Percentiles rank a stretch among this genome's conserved stretches.
Conservation (phyloP, 2,888 invertebrate genomes). For the Lymantria dispar region DNA sequence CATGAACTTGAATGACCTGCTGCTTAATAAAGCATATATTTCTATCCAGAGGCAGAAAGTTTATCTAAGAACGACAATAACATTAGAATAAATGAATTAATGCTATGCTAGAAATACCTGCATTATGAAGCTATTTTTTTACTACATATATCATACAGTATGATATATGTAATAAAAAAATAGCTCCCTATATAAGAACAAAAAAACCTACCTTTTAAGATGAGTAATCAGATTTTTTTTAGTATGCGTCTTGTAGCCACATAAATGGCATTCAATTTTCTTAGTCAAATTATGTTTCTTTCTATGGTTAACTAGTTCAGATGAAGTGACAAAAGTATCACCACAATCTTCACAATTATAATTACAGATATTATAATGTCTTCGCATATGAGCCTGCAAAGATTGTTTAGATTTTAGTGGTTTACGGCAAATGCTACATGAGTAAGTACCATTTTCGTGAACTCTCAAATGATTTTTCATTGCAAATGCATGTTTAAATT, state of each 20-base stretch:
- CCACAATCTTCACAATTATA: constrained; percentile 77
- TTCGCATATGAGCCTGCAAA: constrained; percentile 62
- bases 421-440: constrained; percentile 68
- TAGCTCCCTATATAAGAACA: background rate
- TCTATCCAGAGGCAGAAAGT: too few relatives aligned
- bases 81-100: too few relatives aligned
- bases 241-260: constrained; percentile 66
- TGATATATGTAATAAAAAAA: background rate
- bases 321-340: constrained; percentile 68
- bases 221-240: constrained; percentile 68
- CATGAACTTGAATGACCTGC: too few relatives aligned
- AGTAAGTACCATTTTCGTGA: constrained; percentile 58
- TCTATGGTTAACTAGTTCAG: constrained; percentile 70
- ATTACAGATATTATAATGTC: constrained; percentile 71
- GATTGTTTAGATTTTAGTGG: constrained; percentile 64
- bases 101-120: too few relatives aligned
- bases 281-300: constrained; percentile 58
- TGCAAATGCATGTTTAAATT: constrained; percentile 73
- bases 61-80: too few relatives aligned
- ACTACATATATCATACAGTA: background rate
- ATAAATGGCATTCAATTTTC: constrained; percentile 64
- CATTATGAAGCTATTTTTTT: too few relatives aligned
- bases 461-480: constrained; percentile 67
- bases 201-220: constrained; percentile 57
- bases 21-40: too few relatives aligned